Evolutionary conservation across 64 coral and sea anemone genomes (phyloP).

Genomic region (Dendrophyllia cribrosa): DNA sequence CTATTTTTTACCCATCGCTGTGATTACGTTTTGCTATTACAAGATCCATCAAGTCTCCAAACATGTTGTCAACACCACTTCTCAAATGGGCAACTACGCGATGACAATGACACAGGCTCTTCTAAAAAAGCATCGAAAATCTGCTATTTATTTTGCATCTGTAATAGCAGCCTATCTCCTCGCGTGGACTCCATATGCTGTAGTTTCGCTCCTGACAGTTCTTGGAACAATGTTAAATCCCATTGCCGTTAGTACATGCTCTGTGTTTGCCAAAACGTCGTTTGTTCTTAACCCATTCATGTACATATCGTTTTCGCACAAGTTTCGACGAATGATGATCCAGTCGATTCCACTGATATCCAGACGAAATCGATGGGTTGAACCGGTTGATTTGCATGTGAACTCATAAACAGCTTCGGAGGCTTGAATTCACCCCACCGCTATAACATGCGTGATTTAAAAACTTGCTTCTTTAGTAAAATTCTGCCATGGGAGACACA

Average conservation of each 20-base stretch:
- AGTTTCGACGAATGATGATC: neutral
- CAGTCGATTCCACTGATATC: neutral
- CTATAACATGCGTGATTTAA: no score
- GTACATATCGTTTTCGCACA: neutral
- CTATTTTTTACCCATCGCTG: conserved; percentile 19
- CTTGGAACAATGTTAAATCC: neutral
- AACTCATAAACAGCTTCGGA: no score
- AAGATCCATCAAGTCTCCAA: conserved; percentile 29
- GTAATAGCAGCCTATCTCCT: conserved; percentile 26
- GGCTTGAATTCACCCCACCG: no score
- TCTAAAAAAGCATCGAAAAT: neutral
- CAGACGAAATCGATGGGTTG: neutral
- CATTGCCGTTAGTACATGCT: neutral
- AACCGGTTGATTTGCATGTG: neutral
- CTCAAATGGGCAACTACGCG: neutral
- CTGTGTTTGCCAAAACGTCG: conserved; percentile 3
- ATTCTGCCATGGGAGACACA: no score
- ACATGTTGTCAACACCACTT: neutral
- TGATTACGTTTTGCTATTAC: conserved; percentile 34
- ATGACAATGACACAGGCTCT: conserved; percentile 1
- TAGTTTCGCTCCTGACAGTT: neutral
- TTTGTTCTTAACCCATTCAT: neutral
- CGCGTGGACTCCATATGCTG: conserved; percentile 33
- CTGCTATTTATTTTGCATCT: neutral
- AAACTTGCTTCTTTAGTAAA: no score